Conservation (phyloP, 2,113 vertebrate species). For the Lanius ludovicianus region DNA sequence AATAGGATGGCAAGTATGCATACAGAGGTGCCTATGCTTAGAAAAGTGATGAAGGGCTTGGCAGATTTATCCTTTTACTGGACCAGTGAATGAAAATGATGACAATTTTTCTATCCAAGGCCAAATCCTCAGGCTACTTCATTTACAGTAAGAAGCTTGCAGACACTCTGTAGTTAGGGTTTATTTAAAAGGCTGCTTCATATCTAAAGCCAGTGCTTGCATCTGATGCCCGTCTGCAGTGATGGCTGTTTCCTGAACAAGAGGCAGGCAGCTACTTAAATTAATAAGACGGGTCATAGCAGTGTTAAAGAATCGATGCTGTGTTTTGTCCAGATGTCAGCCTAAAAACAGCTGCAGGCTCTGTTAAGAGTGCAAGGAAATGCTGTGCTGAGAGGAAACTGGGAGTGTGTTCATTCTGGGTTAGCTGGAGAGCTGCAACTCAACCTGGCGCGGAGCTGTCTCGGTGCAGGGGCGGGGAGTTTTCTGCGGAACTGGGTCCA, state of each 20-base stretch:
- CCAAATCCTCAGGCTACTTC: background rate
- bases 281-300: fast-evolving
- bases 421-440: background rate
- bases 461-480: fast-evolving
- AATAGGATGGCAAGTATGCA: fast-evolving
- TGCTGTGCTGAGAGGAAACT: background rate
- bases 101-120: background rate
- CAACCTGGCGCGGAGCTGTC: fast-evolving
- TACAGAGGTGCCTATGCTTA: background rate
- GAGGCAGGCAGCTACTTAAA: no score
- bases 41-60: background rate
- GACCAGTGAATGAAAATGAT: background rate
- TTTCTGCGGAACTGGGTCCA: fast-evolving
- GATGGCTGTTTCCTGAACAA: background rate
- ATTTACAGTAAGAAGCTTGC: background rate
- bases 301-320: background rate
- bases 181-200: background rate
- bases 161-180: background rate
- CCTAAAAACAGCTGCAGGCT: background rate
- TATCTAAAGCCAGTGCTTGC: background rate
- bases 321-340: background rate
- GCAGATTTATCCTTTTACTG: background rate
- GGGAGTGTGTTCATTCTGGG: background rate
- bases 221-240: background rate
- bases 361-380: background rate